Evolutionary conservation across 1,140 invertebrate genomes (phyloP).

Genomic region (Cydia fagiglandana): DNA sequence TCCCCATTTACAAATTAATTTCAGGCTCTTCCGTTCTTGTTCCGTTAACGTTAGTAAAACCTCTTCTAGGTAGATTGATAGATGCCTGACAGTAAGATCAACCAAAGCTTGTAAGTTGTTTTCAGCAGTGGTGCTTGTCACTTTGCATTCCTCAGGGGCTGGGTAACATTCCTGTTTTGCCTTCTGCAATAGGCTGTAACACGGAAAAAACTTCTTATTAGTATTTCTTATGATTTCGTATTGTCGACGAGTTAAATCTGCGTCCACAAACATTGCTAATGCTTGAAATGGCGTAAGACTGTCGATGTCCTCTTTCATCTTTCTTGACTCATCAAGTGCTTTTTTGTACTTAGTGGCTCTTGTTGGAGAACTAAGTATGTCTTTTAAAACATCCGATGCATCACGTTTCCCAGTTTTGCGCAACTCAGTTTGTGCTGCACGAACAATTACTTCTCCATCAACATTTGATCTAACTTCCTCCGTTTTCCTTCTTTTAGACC

Average conservation of each 20-base stretch:
- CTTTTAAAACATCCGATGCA: constrained; percentile 39
- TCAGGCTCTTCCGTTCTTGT: too few relatives aligned
- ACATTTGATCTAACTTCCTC: constrained; percentile 44
- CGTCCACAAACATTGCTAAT: background rate
- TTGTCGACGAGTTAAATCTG: constrained; percentile 33
- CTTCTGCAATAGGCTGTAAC: background rate
- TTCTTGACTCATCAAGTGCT: constrained; percentile 31
- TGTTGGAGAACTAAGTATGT: constrained; percentile 42
- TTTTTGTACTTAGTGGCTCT: constrained; percentile 47
- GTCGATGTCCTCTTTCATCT: background rate
- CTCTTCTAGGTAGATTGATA: too few relatives aligned
- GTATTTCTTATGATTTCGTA: constrained; percentile 39
- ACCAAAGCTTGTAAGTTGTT: too few relatives aligned
- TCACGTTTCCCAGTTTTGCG: constrained; percentile 36
- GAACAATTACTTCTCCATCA: constrained; percentile 39
- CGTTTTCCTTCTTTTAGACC: constrained; percentile 52
- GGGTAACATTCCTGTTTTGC: background rate
- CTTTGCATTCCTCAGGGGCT: constrained; percentile 36
- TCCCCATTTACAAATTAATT: too few relatives aligned
- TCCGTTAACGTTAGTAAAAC: too few relatives aligned
- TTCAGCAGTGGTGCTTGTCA: constrained; percentile 20
- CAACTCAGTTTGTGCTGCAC: constrained; percentile 41
- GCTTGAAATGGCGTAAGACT: constrained; percentile 30
- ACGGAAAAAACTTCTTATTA: constrained; percentile 21
- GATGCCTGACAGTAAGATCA: too few relatives aligned